Evolutionary conservation across 2,113 vertebrate species (phyloP).

Genomic region (Anolis sagrei): DNA sequence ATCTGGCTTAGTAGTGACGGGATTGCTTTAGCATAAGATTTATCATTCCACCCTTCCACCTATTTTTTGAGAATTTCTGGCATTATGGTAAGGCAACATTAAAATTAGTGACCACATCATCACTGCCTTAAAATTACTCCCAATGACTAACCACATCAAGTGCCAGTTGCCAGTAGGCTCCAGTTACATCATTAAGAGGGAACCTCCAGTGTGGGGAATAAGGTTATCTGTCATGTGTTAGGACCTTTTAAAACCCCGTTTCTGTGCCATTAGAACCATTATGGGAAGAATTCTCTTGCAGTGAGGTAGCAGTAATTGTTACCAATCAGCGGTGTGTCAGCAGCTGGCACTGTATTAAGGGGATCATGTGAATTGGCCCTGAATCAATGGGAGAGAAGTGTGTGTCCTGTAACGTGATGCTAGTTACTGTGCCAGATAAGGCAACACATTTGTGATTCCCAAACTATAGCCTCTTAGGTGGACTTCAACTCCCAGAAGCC

Average conservation of each 20-base stretch:
- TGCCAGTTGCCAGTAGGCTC: not conserved
- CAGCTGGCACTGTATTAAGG: not conserved
- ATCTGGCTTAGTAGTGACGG: not conserved
- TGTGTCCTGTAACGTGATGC: constrained; percentile 46
- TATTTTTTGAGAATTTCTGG: not conserved
- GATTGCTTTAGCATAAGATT: not conserved
- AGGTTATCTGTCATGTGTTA: not conserved
- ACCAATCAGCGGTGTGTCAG: not conserved
- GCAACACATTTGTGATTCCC: constrained; percentile 38
- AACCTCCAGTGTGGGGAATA: not conserved
- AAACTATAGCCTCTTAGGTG: no score
- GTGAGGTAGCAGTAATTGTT: not conserved
- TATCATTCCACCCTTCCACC: not conserved
- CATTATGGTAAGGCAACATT: not conserved
- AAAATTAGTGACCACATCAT: not conserved
- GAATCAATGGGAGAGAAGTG: constrained; percentile 19
- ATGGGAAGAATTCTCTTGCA: not conserved
- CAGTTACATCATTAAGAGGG: not conserved
- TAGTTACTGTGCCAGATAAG: constrained; percentile 22
- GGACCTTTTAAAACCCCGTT: not conserved
- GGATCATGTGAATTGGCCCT: not conserved
- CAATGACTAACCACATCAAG: not conserved
- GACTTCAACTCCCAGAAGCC: no score
- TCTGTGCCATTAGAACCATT: not conserved
- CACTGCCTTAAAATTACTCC: not conserved